Evolutionary conservation across 2,113 vertebrate genomes (phyloP).

Genomic region (Rhabdomys dilectus): DNA sequence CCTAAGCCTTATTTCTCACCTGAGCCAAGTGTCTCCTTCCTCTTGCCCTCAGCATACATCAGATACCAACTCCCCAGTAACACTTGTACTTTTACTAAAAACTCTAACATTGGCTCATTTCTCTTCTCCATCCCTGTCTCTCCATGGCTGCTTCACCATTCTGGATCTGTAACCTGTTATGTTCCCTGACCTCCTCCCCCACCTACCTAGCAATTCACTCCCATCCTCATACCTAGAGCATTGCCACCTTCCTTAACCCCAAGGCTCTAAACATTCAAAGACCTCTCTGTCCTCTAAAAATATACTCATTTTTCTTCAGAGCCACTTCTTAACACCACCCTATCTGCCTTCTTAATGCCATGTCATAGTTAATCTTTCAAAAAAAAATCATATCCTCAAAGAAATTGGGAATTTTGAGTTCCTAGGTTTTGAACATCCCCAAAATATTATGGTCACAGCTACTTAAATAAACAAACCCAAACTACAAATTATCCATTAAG

Average conservation of each 20-base stretch:
- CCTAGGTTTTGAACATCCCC: not conserved
- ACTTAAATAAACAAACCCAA: not conserved
- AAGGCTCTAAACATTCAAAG: not conserved
- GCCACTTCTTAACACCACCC: not conserved
- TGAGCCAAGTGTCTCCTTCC: not conserved
- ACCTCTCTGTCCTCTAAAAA: not conserved
- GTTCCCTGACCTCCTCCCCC: not conserved
- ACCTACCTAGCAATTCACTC: not conserved
- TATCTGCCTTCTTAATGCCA: not conserved
- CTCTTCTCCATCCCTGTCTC: not conserved
- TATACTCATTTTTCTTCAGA: not conserved
- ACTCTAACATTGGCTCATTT: not conserved
- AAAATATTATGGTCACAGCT: not conserved
- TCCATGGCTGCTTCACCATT: not conserved
- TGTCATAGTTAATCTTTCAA: not conserved
- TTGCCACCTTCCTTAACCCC: not conserved
- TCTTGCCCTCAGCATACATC: not conserved
- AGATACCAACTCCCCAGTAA: not conserved
- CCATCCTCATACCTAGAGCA: not conserved
- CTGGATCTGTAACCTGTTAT: not conserved
- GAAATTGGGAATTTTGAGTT: not conserved
- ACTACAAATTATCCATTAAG: not conserved
- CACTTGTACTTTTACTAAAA: not conserved
- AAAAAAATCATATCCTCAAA: not conserved
- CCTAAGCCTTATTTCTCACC: not conserved